Evolutionary conservation across 1,140 invertebrate species (phyloP).

Genomic region (Drosophila willistoni): DNA sequence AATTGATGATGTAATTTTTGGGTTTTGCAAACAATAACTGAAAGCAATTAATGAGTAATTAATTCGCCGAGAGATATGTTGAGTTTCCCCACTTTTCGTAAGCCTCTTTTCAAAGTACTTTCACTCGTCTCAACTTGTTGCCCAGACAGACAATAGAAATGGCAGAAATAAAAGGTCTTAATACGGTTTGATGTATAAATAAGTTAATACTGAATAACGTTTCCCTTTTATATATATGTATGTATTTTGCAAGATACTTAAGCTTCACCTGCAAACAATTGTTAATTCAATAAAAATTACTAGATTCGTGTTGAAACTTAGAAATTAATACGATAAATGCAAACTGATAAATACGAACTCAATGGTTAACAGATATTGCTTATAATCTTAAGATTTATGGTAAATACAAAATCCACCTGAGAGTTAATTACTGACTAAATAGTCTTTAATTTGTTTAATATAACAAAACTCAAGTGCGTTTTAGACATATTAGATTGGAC

Average conservation of each 20-base stretch:
- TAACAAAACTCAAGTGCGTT: too few relatives aligned
- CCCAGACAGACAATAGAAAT: neutral
- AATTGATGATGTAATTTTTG: constrained; percentile 11
- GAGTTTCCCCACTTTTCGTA: neutral
- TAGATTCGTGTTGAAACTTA: too few relatives aligned
- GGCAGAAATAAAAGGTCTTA: neutral
- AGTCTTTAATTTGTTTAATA: too few relatives aligned
- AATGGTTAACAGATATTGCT: too few relatives aligned
- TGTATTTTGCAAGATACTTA: neutral
- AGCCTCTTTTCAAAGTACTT: constrained; percentile 3
- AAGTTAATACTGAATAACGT: neutral
- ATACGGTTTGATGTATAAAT: neutral
- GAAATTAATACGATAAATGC: too few relatives aligned
- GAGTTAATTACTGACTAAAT: too few relatives aligned
- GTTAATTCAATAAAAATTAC: neutral
- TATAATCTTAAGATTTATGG: too few relatives aligned
- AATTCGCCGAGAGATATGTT: neutral
- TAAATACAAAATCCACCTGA: too few relatives aligned
- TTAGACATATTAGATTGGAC: too few relatives aligned
- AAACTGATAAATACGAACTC: too few relatives aligned
- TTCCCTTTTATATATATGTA: too few relatives aligned
- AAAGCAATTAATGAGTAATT: constrained; percentile 13
- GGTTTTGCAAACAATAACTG: neutral
- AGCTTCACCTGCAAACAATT: constrained; percentile 7
- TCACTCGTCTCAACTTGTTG: neutral